phyloP scores from a whole-genome alignment of 2,888 invertebrate species.

The Thera obeliscata region DNA sequence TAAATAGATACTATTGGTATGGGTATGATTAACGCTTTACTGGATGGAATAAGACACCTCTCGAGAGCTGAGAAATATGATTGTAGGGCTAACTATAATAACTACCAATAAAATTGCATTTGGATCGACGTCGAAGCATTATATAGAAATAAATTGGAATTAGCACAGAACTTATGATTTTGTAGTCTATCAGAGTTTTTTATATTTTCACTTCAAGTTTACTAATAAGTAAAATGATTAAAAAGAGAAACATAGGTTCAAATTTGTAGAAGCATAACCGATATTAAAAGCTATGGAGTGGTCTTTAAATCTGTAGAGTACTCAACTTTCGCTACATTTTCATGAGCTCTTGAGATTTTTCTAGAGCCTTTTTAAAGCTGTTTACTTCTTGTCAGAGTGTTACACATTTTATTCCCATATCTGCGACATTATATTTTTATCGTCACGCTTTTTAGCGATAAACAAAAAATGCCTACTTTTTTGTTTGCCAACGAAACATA shows the following conservation, averaged over 20 bases:
- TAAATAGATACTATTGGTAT: too few relatives aligned
- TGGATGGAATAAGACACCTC: too few relatives aligned
- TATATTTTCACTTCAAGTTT: too few relatives aligned
- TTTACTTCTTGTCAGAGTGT: not conserved
- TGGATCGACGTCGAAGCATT: too few relatives aligned
- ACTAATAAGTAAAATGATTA: too few relatives aligned
- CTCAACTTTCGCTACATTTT: conserved; percentile 12
- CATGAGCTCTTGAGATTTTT: conserved; percentile 10
- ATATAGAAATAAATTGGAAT: too few relatives aligned
- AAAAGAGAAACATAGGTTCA: not conserved
- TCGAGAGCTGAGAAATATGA: too few relatives aligned
- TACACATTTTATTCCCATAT: not conserved
- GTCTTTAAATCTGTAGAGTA: not conserved
- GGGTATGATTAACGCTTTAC: too few relatives aligned
- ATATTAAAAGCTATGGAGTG: conserved; percentile 13
- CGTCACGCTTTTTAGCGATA: conserved; percentile 12
- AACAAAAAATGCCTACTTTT: conserved; percentile 29
- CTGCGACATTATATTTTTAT: not conserved
- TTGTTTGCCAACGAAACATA: conserved; percentile 33
- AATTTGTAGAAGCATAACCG: conserved; percentile 17
- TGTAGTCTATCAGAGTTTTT: too few relatives aligned
- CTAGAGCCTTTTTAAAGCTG: not conserved
- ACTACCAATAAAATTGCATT: too few relatives aligned
- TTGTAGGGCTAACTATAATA: too few relatives aligned
- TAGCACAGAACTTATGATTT: too few relatives aligned